Evolutionary conservation across 2,797 vertebrate species (phyloP).

Genomic region (Monodelphis domestica): DNA sequence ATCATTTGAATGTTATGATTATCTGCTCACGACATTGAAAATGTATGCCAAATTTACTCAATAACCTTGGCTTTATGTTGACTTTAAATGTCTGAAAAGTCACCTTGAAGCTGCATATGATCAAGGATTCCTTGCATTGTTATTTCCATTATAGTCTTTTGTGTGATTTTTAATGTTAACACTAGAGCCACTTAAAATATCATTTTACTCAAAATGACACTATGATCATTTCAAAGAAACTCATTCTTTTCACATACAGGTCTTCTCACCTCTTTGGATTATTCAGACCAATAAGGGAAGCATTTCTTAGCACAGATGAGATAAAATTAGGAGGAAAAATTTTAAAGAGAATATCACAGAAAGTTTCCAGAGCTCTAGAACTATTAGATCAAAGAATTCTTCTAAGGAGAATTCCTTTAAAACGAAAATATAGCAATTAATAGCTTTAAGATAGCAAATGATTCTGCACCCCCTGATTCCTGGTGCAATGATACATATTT

Average conservation of each 20-base stretch:
- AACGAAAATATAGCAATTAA: neutral
- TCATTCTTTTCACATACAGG: neutral
- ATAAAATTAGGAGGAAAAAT: constrained; percentile 1
- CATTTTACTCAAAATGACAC: neutral
- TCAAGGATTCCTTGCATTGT: neutral
- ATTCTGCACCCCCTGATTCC: neutral
- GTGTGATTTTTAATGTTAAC: neutral
- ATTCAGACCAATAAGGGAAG: neutral
- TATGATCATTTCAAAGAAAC: neutral
- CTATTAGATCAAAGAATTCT: neutral
- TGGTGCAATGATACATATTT: neutral
- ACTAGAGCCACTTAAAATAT: neutral
- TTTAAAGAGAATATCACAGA: neutral
- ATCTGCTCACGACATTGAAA: neutral
- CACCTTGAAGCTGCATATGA: neutral
- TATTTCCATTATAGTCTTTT: neutral
- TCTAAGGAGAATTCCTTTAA: neutral
- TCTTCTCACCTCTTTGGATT: neutral
- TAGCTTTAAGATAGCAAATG: neutral
- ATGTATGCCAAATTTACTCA: neutral
- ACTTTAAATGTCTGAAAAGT: neutral
- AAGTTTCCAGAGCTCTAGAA: neutral
- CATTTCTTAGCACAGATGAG: constrained; percentile 9
- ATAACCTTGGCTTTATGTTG: neutral
- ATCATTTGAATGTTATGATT: neutral